Percentiles rank a stretch among this genome's conserved stretches.
Evolutionary conservation across 2,113 vertebrate species (phyloP).

Genomic region (Delphinapterus leucas): DNA sequence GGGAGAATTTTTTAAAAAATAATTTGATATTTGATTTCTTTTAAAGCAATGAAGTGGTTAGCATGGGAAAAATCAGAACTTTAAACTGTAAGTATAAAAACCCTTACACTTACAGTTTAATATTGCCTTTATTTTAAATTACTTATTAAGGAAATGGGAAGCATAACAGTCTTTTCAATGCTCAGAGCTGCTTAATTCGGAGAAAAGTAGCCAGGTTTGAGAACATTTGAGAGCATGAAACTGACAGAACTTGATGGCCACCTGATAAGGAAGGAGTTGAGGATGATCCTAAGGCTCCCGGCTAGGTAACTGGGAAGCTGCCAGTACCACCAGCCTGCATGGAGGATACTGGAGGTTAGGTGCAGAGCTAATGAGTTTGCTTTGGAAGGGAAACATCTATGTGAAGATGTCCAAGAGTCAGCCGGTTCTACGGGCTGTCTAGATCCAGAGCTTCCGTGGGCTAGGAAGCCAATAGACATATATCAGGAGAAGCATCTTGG

Average conservation of each 20-base stretch:
- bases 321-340: not conserved
- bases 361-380: not conserved
- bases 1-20: not conserved
- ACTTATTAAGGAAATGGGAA: not conserved
- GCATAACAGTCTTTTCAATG: not conserved
- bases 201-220: not conserved
- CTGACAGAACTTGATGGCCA: not conserved
- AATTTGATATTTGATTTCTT: not conserved
- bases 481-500: not conserved
- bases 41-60: not conserved
- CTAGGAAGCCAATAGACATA: not conserved
- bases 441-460: not conserved
- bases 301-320: not conserved
- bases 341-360: not conserved
- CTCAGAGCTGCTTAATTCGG: not conserved
- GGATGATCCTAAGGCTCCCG: not conserved
- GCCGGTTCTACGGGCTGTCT: not conserved
- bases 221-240: not conserved
- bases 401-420: not conserved
- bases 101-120: not conserved
- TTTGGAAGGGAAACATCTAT: slow-evolving; percentile 23
- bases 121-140: not conserved
- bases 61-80: not conserved
- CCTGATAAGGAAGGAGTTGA: not conserved
- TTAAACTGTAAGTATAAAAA: not conserved